Evolutionary conservation across 2,113 vertebrate genomes (phyloP).

Genomic region (Leptodactylus fuscus): DNA sequence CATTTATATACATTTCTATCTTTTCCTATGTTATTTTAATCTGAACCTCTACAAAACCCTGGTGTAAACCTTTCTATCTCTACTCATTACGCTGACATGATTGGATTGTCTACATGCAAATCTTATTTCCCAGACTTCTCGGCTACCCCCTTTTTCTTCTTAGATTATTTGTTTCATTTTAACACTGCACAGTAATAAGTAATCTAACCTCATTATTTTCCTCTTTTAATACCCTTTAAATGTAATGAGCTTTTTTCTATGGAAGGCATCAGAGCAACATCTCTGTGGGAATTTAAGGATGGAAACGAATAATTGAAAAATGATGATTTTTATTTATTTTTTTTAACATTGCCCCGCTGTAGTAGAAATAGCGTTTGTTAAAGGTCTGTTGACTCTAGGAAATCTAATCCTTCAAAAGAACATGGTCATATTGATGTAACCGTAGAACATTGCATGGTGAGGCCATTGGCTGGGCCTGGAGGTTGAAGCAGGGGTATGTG

Average conservation of each 20-base stretch:
- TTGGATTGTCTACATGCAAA: conserved; percentile 53
- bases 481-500: background rate
- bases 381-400: conserved; percentile 33
- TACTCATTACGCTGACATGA: background rate
- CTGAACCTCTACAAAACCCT: background rate
- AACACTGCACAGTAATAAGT: conserved; percentile 52
- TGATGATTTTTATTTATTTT: background rate
- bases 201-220: conserved; percentile 58
- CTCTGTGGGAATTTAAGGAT: conserved; percentile 59
- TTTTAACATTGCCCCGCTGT: conserved; percentile 12
- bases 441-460: background rate
- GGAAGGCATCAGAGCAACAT: conserved; percentile 53
- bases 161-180: conserved; percentile 56
- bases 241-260: conserved; percentile 52
- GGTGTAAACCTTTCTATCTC: background rate
- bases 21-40: background rate
- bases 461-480: background rate
- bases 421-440: background rate
- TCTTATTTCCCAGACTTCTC: conserved; percentile 26
- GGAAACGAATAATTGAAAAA: conserved; percentile 57
- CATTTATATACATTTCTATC: no score
- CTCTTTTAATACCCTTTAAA: conserved; percentile 60
- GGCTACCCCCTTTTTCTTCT: background rate
- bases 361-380: conserved; percentile 16
- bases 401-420: conserved; percentile 17